Percentiles rank a stretch among this genome's conserved stretches.
Evolutionary conservation across 2,888 invertebrate genomes (phyloP).

Genomic region (Drosophila robusta): DNA sequence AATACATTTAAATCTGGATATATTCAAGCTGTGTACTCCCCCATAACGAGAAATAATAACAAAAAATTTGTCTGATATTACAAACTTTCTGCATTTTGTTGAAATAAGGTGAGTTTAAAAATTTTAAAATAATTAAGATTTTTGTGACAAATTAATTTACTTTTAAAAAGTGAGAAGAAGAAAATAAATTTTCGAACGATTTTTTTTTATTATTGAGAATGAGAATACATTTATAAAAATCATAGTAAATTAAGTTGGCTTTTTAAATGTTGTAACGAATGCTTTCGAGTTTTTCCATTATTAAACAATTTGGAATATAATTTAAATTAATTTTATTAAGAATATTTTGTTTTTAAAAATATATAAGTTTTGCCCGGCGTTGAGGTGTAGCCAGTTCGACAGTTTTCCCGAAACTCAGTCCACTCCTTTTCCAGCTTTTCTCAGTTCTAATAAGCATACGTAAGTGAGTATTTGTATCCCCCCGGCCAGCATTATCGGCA

Average conservation of each 20-base stretch:
- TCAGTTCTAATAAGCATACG: neutral
- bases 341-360: neutral
- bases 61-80: neutral
- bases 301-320: neutral
- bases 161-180: too few species aligned
- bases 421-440: constrained; percentile 14
- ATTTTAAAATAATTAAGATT: neutral
- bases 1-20: constrained; percentile 51
- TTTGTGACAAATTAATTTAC: too few species aligned
- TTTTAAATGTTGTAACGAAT: neutral
- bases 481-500: constrained; percentile 51
- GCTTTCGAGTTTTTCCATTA: neutral
- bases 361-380: neutral
- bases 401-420: neutral
- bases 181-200: too few species aligned
- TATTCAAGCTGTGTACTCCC: constrained; percentile 29
- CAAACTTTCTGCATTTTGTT: constrained; percentile 1
- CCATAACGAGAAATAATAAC: constrained; percentile 9
- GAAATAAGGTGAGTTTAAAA: constrained; percentile 22
- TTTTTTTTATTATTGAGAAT: too few species aligned
- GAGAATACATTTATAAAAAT: too few species aligned
- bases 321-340: neutral
- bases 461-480: neutral
- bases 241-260: neutral
- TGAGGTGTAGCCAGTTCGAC: constrained; percentile 5